A percentile compares a stretch with the other conserved stretches of the same genome.
Conservation (phyloP, 2,797 vertebrate species). For the Ptychobarbus kaznakovi region DNA sequence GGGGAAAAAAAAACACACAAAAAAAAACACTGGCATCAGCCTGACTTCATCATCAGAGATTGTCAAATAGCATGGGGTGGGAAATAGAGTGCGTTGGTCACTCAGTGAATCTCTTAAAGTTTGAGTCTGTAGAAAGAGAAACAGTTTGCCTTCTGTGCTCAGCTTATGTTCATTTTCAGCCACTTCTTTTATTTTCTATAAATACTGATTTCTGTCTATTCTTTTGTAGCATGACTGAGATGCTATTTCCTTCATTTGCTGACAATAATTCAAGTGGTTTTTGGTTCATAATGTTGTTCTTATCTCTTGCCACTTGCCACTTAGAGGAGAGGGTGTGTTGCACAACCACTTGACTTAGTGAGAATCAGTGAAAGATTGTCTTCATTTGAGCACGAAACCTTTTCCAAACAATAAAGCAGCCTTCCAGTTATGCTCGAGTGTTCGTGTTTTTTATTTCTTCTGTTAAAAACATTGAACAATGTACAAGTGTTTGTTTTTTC, state of each 20-base stretch:
- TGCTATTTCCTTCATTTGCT: conserved; percentile 77
- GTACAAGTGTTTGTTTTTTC: conserved; percentile 44
- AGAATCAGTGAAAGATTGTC: conserved; percentile 83
- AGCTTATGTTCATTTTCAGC: conserved; percentile 73
- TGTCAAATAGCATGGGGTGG: conserved; percentile 52
- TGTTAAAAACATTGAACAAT: conserved; percentile 36
- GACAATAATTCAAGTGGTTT: conserved; percentile 72
- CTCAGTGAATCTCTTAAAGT: conserved; percentile 55
- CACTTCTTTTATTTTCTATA: conserved; percentile 64
- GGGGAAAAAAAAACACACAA: conserved; percentile 42
- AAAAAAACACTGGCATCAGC: conserved; percentile 60
- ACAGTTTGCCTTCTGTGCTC: conserved; percentile 80
- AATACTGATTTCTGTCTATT: conserved; percentile 70
- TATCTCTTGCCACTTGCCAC: conserved; percentile 77
- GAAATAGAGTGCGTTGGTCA: conserved; percentile 46
- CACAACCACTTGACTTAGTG: conserved; percentile 80
- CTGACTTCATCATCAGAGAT: conserved; percentile 62
- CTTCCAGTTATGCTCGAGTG: conserved; percentile 77
- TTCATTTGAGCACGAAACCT: conserved; percentile 86
- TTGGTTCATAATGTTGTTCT: conserved; percentile 77
- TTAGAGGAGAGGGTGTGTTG: conserved; percentile 79
- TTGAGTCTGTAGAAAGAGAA: conserved; percentile 68
- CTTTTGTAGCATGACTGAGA: conserved; percentile 82
- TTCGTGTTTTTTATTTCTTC: conserved; percentile 48
- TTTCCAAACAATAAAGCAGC: conserved; percentile 89